These are phyloP conservation scores for Zapornia atra DNA, from an alignment of 2,113 vertebrate genomes.

Conservation along the genomic window DNA sequence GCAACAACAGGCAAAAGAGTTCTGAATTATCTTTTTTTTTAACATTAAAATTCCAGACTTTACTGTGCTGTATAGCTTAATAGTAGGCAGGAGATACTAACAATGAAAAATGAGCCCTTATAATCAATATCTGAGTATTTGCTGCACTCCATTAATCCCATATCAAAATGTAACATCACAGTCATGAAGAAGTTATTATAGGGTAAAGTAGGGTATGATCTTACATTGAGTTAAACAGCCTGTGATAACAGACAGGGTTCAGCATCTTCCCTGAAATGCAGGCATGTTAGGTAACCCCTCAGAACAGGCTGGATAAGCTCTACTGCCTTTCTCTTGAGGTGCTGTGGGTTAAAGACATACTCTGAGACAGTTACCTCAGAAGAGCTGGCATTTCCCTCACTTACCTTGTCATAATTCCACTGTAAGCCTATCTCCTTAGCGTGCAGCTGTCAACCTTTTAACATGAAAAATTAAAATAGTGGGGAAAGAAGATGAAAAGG, in stretches of 20 bases:
- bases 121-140: conserved; percentile 18
- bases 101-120: conserved; percentile 16
- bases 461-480: background rate
- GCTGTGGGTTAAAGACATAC: background rate
- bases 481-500: background rate
- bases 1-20: background rate
- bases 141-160: background rate
- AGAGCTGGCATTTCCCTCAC: background rate
- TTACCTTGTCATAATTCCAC: background rate
- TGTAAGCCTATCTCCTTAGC: background rate
- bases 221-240: background rate
- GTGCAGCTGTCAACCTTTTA: background rate
- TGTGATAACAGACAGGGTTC: background rate
- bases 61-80: background rate
- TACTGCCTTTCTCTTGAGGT: background rate
- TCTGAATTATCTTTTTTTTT: background rate
- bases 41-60: background rate
- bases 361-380: background rate
- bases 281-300: background rate
- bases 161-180: background rate
- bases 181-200: background rate
- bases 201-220: background rate
- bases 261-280: background rate
- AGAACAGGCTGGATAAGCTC: background rate
- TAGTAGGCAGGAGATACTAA: background rate